These are phyloP conservation scores for Unio delphinus DNA, from an alignment of 2,888 invertebrate genomes.

Conservation along the genomic window DNA sequence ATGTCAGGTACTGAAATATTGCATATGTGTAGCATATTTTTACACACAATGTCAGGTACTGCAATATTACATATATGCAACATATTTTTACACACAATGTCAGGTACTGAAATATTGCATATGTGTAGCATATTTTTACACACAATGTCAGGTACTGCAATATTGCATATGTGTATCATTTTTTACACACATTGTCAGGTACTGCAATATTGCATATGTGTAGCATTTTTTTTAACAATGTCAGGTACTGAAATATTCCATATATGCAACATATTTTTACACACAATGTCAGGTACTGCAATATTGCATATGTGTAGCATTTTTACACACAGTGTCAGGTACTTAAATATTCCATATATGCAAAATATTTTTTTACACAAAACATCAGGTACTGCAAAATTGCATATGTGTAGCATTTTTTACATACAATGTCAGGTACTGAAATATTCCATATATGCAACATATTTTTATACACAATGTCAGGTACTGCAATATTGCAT, in stretches of 20 bases:
- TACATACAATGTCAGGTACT: slow-evolving; percentile 82
- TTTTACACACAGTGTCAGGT: slow-evolving; percentile 24
- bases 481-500: slow-evolving; percentile 41
- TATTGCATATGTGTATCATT: too few species aligned
- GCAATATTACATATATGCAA: too few species aligned
- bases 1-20: slow-evolving; percentile 74
- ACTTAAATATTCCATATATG: slow-evolving; percentile 69
- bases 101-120: too few species aligned
- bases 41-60: not conserved
- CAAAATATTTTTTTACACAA: slow-evolving; percentile 85
- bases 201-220: slow-evolving; percentile 73
- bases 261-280: too few species aligned
- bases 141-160: too few species aligned
- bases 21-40: slow-evolving; percentile 1
- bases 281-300: too few species aligned
- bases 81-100: too few species aligned
- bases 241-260: slow-evolving; percentile 67
- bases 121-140: too few species aligned
- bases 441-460: not conserved
- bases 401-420: slow-evolving; percentile 81
- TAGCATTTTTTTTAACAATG: slow-evolving; percentile 83
- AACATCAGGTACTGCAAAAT: slow-evolving; percentile 76
- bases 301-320: not conserved
- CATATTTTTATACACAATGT: slow-evolving; percentile 88
- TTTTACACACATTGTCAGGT: too few species aligned